These are phyloP conservation scores for Oscheius onirici DNA, from an alignment of 2,888 invertebrate species.

Conservation along the genomic window DNA sequence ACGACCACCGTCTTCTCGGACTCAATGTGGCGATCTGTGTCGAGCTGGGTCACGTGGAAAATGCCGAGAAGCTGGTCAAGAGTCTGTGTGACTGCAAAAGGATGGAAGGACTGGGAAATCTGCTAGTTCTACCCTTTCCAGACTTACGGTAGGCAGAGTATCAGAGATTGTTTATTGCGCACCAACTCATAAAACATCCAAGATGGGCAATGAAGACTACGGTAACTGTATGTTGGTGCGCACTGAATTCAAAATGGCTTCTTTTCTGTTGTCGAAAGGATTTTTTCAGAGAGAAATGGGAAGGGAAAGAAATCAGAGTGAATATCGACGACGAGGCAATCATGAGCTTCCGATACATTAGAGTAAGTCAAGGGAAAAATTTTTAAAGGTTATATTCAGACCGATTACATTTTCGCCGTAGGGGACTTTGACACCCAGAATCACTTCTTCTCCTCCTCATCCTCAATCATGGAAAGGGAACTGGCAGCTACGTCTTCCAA, in stretches of 20 bases:
- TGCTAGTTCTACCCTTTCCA: constrained; percentile 14
- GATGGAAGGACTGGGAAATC: not conserved
- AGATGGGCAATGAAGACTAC: no score
- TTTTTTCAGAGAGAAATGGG: constrained; percentile 33
- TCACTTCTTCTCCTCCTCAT: not conserved
- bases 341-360: constrained; percentile 33
- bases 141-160: not conserved
- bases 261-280: no score
- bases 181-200: no score
- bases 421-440: constrained; percentile 1
- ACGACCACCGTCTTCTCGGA: not conserved
- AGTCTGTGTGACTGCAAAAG: constrained; percentile 11
- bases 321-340: constrained; percentile 43
- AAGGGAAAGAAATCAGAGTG: constrained; percentile 33
- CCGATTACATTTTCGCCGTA: not conserved
- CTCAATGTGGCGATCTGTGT: not conserved
- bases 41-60: not conserved
- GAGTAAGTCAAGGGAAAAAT: constrained; percentile 34
- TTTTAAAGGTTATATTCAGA: not conserved
- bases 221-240: no score
- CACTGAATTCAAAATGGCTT: no score
- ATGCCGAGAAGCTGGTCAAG: not conserved
- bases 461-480: not conserved
- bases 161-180: no score
- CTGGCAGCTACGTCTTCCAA: constrained; percentile 27